Conservation (phyloP, 2,797 vertebrate genomes). For the Hylomyscus alleni region DNA sequence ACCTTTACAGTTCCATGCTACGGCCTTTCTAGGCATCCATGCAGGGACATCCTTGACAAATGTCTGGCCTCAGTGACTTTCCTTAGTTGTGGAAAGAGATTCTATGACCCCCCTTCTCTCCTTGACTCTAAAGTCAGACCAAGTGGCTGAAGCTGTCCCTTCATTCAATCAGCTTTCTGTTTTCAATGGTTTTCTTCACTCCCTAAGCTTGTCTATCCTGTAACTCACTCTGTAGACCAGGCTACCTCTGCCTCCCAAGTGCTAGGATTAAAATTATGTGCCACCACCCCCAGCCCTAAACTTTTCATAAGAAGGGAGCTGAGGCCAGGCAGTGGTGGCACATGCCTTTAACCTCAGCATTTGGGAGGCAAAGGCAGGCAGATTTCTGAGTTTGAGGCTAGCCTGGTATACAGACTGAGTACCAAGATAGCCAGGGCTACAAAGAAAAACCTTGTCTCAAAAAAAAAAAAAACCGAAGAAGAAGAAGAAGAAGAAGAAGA, state of each 20-base stretch:
- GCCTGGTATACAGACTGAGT: too few relatives aligned
- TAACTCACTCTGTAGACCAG: not conserved
- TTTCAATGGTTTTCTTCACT: not conserved
- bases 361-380: too few relatives aligned
- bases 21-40: too few relatives aligned
- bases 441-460: too few relatives aligned
- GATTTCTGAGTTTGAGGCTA: too few relatives aligned
- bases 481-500: too few relatives aligned
- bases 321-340: too few relatives aligned
- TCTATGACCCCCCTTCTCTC: not conserved
- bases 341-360: not conserved
- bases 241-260: not conserved
- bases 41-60: not conserved
- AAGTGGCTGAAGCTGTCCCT: not conserved
- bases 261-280: not conserved
- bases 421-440: too few relatives aligned
- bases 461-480: too few relatives aligned
- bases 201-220: not conserved
- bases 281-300: not conserved
- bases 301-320: not conserved
- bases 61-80: not conserved
- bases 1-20: not conserved
- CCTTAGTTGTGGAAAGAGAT: not conserved
- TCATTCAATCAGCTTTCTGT: not conserved
- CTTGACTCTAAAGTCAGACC: not conserved